Evolutionary conservation across 2,113 vertebrate genomes (phyloP).

Genomic region (Ovis aries): DNA sequence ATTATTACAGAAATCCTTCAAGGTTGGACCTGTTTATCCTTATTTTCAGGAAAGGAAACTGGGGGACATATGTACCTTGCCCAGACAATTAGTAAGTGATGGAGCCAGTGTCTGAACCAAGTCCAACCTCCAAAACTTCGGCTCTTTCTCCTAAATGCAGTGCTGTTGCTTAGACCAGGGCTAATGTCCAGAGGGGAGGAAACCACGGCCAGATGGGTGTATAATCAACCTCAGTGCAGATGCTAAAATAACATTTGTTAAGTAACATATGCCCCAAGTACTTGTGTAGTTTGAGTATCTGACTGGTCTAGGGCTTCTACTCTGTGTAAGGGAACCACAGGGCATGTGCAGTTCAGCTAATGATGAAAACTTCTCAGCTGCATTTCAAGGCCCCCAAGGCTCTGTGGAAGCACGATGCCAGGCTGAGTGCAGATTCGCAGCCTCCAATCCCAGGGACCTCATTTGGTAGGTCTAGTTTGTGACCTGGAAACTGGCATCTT

Average conservation of each 20-base stretch:
- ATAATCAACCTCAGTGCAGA: not conserved
- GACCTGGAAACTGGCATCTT: not conserved
- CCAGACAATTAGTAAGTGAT: not conserved
- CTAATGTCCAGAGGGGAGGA: not conserved
- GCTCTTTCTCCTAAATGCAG: not conserved
- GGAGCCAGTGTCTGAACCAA: not conserved
- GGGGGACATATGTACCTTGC: not conserved
- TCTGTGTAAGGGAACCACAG: not conserved
- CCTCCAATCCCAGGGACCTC: not conserved
- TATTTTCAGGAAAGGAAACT: not conserved
- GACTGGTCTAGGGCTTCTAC: not conserved
- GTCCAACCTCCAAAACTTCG: not conserved
- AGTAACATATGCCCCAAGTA: too few species aligned
- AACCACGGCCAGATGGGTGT: not conserved
- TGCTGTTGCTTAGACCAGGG: not conserved
- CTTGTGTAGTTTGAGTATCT: not conserved
- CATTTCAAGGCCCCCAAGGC: not conserved
- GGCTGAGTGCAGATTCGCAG: not conserved
- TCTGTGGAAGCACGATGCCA: not conserved
- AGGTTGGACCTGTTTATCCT: rapidly evolving
- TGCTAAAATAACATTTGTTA: not conserved
- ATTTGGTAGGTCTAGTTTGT: not conserved
- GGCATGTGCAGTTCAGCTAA: not conserved
- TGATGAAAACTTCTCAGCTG: not conserved
- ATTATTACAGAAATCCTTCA: not conserved